Conservation (phyloP, 2,797 vertebrate genomes). For the Cyprinella venusta region DNA sequence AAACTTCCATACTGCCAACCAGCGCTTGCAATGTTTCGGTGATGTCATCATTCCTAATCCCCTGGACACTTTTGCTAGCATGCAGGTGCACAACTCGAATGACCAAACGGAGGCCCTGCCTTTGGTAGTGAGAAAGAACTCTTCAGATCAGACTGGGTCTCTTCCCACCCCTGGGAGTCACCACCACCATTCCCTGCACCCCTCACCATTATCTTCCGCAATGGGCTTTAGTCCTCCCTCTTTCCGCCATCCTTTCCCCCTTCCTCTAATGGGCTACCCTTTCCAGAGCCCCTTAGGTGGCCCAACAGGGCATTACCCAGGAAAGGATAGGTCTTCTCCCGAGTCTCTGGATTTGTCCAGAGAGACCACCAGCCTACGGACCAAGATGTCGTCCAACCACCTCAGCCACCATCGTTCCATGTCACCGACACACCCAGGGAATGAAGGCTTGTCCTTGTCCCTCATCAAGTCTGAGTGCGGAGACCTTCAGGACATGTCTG, state of each 20-base stretch:
- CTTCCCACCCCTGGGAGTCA: constrained; percentile 82
- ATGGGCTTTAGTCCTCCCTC: constrained; percentile 92
- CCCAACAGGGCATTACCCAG: constrained; percentile 86
- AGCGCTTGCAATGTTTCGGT: constrained; percentile 95
- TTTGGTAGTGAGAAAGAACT: constrained; percentile 93
- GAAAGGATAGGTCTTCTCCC: constrained; percentile 91
- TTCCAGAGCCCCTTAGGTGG: constrained; percentile 91
- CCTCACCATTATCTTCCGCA: constrained; percentile 89
- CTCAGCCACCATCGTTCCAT: constrained; percentile 89
- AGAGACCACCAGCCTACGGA: constrained; percentile 94
- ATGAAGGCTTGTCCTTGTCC: constrained; percentile 92
- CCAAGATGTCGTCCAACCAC: constrained; percentile 97
- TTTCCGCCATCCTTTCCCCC: constrained; percentile 95
- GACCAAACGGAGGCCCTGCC: constrained; percentile 98
- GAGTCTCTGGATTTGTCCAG: constrained; percentile 94
- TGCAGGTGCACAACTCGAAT: constrained; percentile 83
- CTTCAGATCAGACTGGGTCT: constrained; percentile 83
- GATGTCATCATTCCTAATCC: constrained; percentile 95
- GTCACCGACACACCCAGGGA: constrained; percentile 90
- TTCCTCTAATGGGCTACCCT: constrained; percentile 96
- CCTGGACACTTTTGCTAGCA: constrained; percentile 87
- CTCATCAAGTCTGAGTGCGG: constrained; percentile 99
- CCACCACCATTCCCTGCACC: constrained; percentile 87
- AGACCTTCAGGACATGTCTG: constrained; percentile 96
- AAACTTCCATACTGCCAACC: constrained; percentile 93